These are phyloP conservation scores for Trinectes maculatus DNA, from an alignment of 2,113 vertebrate species.

Conservation along the genomic window DNA sequence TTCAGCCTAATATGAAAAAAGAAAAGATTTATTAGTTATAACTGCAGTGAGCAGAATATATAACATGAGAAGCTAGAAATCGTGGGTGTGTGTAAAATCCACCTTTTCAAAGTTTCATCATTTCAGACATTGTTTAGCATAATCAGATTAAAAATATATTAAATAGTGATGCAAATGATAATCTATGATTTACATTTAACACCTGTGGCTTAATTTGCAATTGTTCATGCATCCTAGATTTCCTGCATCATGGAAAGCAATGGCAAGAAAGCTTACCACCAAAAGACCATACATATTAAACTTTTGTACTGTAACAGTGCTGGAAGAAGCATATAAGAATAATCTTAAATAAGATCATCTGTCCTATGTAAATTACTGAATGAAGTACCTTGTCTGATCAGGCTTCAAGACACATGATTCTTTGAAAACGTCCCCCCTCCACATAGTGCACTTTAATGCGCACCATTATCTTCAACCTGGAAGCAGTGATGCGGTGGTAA, in stretches of 20 bases:
- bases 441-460: slow-evolving; percentile 46
- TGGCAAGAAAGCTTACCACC: neutral
- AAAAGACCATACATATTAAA: neutral
- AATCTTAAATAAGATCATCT: slow-evolving; percentile 5
- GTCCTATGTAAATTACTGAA: slow-evolving; percentile 5
- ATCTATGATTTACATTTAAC: neutral
- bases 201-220: neutral
- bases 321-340: neutral
- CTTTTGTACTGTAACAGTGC: neutral
- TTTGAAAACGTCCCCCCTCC: slow-evolving; percentile 26
- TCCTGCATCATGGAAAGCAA: neutral
- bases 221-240: neutral
- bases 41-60: no score
- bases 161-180: neutral
- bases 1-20: neutral
- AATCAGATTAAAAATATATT: neutral
- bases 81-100: no score
- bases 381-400: neutral
- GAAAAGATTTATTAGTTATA: neutral
- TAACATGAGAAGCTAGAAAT: no score
- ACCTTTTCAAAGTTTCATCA: neutral
- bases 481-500: slow-evolving; percentile 56
- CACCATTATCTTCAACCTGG: slow-evolving; percentile 61
- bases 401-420: slow-evolving; percentile 17
- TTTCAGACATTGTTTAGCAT: neutral